Evolutionary conservation across 2,888 invertebrate genomes (phyloP), one percentile per base, ranked within the genome.

Genomic region (Zootermopsis nevadensis): DNA sequence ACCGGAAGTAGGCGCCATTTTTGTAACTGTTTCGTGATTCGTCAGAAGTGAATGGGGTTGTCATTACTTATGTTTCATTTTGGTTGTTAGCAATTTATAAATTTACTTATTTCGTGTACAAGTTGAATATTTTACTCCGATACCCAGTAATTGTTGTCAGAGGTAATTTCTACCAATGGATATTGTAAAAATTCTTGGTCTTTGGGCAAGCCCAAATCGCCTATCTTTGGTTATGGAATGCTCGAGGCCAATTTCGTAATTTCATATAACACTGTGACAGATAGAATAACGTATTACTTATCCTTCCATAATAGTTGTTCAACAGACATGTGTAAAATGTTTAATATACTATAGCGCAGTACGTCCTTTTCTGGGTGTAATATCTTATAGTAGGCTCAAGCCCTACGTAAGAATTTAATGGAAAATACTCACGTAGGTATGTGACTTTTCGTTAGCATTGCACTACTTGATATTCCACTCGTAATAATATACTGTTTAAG

Each of bases 1-100:
- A 66, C 83, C 83, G 84, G 84, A 84, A 83, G 72, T 76, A 67
- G 72, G 35, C 84, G 84, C 84, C 84, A 84, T 84, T 74, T 84
- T 84, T 81, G 33, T 48, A 31, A 42, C 60, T 60, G 30, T 60
- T 38, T 69, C 79, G 82, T 83, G 83, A 84, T 84, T 84, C 81
- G 83, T 83, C 81, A 81, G 81, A 79, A 77, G 77, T 69, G 67
- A 74, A 77, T 76, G 81, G 83, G 76, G 77, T 76, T 82, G 82
- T 82, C 82, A 60, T 42, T n/a, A 24, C 7, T 74, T n/a, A 30
- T 74, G 74, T 74, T 31, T 74, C 38, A n/a, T 38, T 35, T 38
- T 38, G 10, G n/a, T n/a, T 74, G n/a, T 38, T 74, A 74, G 33
- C 10, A 7, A 38, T 74, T 38, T 74, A n/a, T n/a, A 38, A 35